A percentile compares a stretch with the other conserved stretches of the same genome.
These are phyloP conservation scores for Eumeta japonica DNA, from an alignment of 1,140 invertebrate genomes.

Conservation along the genomic window DNA sequence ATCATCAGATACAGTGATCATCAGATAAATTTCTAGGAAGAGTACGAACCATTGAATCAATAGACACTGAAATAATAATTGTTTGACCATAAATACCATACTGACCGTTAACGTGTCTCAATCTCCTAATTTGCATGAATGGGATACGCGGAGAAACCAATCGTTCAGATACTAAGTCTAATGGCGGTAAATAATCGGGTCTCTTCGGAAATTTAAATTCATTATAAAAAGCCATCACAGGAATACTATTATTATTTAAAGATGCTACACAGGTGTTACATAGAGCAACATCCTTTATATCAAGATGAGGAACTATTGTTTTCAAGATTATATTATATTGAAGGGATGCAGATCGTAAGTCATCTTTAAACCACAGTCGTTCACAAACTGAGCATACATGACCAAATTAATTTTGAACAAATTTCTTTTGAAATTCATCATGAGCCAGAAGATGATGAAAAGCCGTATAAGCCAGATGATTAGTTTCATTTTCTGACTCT, in stretches of 20 bases:
- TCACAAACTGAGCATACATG: constrained; percentile 1
- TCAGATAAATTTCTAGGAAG: constrained; percentile 22
- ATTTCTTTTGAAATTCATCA: constrained; percentile 1
- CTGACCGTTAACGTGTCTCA: constrained; percentile 22
- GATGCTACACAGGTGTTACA: constrained; percentile 1
- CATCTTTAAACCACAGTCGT: background rate
- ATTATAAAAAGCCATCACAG: constrained; percentile 1
- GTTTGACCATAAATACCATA: constrained; percentile 22
- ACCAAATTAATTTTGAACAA: background rate
- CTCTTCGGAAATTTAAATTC: constrained; percentile 1
- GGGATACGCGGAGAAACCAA: constrained; percentile 28
- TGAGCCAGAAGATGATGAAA: no score
- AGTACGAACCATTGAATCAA: constrained; percentile 21
- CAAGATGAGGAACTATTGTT: background rate
- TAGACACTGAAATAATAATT: constrained; percentile 23
- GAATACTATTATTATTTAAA: constrained; percentile 1
- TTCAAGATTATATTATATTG: constrained; percentile 1
- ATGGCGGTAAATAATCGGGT: background rate
- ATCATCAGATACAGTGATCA: constrained; percentile 20
- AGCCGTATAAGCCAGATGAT: constrained; percentile 1
- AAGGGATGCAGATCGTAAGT: constrained; percentile 1
- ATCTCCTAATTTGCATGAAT: constrained; percentile 31
- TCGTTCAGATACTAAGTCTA: constrained; percentile 2
- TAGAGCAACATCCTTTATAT: constrained; percentile 1
- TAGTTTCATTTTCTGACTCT: constrained; percentile 1